Evolutionary conservation across 2,113 vertebrate species (phyloP).

Genomic region (Apodemus speciosus): DNA sequence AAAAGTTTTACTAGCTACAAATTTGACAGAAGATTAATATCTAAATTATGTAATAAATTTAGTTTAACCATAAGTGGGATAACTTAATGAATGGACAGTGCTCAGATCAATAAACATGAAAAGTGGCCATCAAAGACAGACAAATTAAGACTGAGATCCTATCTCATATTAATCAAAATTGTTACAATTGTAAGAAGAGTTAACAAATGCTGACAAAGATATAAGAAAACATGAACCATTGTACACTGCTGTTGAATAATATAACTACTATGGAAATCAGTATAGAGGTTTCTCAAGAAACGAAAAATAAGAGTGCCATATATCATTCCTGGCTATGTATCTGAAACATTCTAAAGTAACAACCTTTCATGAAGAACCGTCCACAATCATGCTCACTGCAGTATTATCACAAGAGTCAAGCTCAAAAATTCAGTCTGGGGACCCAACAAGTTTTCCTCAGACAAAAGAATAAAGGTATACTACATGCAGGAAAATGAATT

Average conservation of each 20-base stretch:
- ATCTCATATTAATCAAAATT: neutral
- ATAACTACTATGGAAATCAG: neutral
- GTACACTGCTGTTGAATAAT: neutral
- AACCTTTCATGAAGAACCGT: neutral
- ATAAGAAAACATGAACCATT: neutral
- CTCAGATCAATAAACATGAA: neutral
- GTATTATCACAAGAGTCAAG: neutral
- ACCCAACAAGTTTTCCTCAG: neutral
- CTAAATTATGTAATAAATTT: neutral
- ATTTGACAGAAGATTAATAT: neutral
- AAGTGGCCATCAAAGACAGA: neutral
- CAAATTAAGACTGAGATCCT: neutral
- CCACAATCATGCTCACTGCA: neutral
- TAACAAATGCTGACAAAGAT: neutral
- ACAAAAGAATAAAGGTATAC: neutral
- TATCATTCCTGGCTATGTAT: neutral
- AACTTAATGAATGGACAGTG: neutral
- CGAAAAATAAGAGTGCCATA: neutral
- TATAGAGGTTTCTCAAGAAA: neutral
- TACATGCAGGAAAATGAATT: neutral
- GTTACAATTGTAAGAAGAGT: neutral
- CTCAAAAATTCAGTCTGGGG: neutral
- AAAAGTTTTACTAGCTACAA: neutral
- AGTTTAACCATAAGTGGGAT: neutral
- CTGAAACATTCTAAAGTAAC: neutral